phyloP scores from a whole-genome alignment of 2,888 invertebrate species.

The Lamproptera curius region DNA sequence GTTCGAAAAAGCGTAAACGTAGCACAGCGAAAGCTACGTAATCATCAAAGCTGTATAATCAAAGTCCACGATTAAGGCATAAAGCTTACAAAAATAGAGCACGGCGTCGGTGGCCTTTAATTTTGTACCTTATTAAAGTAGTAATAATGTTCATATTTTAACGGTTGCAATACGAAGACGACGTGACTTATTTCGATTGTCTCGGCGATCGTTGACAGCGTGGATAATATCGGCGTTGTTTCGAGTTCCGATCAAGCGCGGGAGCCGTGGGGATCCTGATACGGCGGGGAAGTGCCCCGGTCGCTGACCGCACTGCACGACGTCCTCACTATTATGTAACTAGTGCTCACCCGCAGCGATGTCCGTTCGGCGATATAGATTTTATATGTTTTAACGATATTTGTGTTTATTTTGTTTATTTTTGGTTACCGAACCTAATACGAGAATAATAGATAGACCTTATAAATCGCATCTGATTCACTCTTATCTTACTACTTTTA shows the following conservation, averaged over 20 bases:
- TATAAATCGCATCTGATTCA: too few species aligned
- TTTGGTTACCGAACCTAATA: too few species aligned
- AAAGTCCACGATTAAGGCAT: background rate
- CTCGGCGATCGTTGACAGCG: slow-evolving; percentile 50
- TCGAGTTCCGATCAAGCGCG: slow-evolving; percentile 32
- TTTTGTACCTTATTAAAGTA: slow-evolving; percentile 34
- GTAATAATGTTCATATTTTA: slow-evolving; percentile 42
- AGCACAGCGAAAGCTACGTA: background rate
- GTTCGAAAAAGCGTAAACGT: slow-evolving; percentile 7
- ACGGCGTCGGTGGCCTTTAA: slow-evolving; percentile 1
- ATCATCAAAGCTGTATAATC: too few species aligned
- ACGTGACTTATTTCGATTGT: slow-evolving; percentile 47
- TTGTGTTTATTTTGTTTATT: too few species aligned
- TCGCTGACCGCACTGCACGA: slow-evolving; percentile 53
- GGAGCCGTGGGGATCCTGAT: slow-evolving; percentile 40
- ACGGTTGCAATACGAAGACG: slow-evolving; percentile 38
- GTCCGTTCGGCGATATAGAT: slow-evolving; percentile 5
- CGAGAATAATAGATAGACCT: too few species aligned
- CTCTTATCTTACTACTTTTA: too few species aligned
- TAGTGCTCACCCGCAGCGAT: slow-evolving; percentile 36
- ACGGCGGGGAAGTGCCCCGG: slow-evolving; percentile 30
- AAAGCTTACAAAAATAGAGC: background rate
- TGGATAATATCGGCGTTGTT: slow-evolving; percentile 53
- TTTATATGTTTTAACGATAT: slow-evolving; percentile 3
- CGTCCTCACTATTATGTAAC: slow-evolving; percentile 54